Evolutionary conservation across 2,888 invertebrate species (phyloP), one percentile per base, ranked within the genome.

Genomic region (Coleophora flavipennella): DNA sequence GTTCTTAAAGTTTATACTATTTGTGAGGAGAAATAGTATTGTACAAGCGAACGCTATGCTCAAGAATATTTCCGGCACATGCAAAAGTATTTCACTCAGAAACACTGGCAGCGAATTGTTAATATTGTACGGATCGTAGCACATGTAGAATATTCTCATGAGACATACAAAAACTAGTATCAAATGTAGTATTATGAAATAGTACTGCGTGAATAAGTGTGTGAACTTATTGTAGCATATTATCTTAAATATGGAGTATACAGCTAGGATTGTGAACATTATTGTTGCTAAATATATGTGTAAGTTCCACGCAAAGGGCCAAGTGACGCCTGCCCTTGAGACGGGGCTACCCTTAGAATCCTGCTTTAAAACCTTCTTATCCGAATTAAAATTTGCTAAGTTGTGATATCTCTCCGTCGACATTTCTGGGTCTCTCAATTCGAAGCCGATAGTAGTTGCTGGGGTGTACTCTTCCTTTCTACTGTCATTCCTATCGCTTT

Each of bases 81-180:
- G 93, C 46, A 95, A 89, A 31, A 96, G 76, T 36, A 96, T 90
- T 61, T 94, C 92, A 38, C 95, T 93, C 27, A 95, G 80, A 44
- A 92, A 91, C 35, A 88, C 77, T 42, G 93, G 93, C 62, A 96
- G 88, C 1, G 92, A 92, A 44, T 88, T 89, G 45, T 91, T 90
- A n/a, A 93, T 90, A 62, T 96, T 96, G 67, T 97, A 97, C 0
- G 95, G 94, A 75, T 97, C 97, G 64, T 95, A 93, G 54, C 95
- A 92, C 53, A 97, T 87, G 64, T 95, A 96, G 55, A 94, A 92
- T 54, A 95, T 93, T 36, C 95, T 88, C 61, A 94, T 84, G 12
- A 91, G 88, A 62, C 96, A 95, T 33, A 96, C 91, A 9, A 91
- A 86, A 8, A 95, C 92, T 40, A 97, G 76, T 51, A 96, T 89